Evolutionary conservation across 2,113 vertebrate species (phyloP), one percentile per base, ranked within the genome.

Genomic region (Rhinopithecus roxellana): DNA sequence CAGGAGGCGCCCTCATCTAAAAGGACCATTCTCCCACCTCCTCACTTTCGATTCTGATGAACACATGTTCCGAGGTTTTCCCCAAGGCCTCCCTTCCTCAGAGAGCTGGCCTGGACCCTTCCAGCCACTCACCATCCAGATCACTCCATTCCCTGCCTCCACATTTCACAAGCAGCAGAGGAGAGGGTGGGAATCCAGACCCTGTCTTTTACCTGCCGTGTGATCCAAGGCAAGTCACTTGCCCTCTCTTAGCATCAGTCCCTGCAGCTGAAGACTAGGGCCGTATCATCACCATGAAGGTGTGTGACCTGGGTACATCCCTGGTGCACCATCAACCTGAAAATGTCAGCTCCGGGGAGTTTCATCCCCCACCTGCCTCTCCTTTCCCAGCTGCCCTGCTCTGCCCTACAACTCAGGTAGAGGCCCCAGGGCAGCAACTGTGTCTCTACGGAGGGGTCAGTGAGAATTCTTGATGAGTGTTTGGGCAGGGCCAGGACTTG

Each of bases 401-500:
- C 9, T 20, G 27, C 38, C 32, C 43, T 25, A 8, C 10, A 30
- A 45, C 52, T 30, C 38, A 22, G 27, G 23, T 1, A 3, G 70
- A 30, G 20, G n/a, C 10, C 81, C 61, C 1, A 0, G 35, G 22
- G 55, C 52, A 86, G 86, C 43, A 5, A 2, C 22, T 1, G 1
- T 0, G 4, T 74, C 57, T 25, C 55, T 35, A 12, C 0, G 0
- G 48, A 38, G 11, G 16, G 64, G 83, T 50, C 11, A 7, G 22
- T 12, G 59, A 90, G 83, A 78, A 40, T 40, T 40, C 3, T 30
- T 4, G 35, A 20, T 6, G 18, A 27, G 32, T 12, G 7, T 52
- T 74, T 87, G 83, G 59, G n/a, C 18, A 57, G 25, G 13, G 13
- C n/a, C 38, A 45, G 64, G 35, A 8, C 22, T 2, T 0, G 5